A percentile compares a stretch with the other conserved stretches of the same genome.
These are phyloP conservation scores for Glareola pratincola DNA, from an alignment of 2,113 vertebrate species.

Conservation along the genomic window DNA sequence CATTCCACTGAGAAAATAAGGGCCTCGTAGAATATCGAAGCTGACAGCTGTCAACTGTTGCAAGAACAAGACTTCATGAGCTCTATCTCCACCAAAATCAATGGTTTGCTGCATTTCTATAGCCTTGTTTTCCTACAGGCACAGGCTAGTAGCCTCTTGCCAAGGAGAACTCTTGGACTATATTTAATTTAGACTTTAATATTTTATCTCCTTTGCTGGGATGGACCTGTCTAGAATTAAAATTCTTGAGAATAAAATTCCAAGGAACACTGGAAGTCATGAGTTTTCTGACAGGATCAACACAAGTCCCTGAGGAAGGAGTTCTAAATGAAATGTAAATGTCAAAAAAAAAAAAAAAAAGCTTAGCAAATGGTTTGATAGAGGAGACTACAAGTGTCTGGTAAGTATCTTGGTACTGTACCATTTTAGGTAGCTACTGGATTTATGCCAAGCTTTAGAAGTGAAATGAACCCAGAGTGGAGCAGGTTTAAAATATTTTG, in stretches of 20 bases:
- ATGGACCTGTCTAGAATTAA: neutral
- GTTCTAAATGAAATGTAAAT: neutral
- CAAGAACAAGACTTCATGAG: neutral
- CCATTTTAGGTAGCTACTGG: conserved; percentile 33
- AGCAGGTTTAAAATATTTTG: conserved; percentile 48
- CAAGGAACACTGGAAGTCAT: neutral
- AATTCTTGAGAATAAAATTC: neutral
- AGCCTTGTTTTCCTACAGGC: neutral
- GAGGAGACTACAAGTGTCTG: neutral
- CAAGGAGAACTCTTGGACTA: neutral
- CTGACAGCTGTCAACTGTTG: neutral
- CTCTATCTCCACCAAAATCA: neutral
- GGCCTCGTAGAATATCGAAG: neutral
- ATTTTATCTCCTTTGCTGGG: neutral
- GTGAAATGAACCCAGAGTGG: conserved; percentile 10
- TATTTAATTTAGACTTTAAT: neutral
- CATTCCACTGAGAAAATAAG: neutral
- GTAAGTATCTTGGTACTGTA: conserved; percentile 7
- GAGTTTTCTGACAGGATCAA: conserved; percentile 8
- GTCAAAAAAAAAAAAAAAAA: neutral
- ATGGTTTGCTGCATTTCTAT: neutral
- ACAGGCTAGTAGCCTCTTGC: neutral
- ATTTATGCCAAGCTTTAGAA: conserved; percentile 25
- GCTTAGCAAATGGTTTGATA: neutral
- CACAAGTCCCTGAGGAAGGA: neutral